Evolutionary conservation across 1,140 invertebrate genomes (phyloP).

Genomic region (Drosophila ogumai): DNA sequence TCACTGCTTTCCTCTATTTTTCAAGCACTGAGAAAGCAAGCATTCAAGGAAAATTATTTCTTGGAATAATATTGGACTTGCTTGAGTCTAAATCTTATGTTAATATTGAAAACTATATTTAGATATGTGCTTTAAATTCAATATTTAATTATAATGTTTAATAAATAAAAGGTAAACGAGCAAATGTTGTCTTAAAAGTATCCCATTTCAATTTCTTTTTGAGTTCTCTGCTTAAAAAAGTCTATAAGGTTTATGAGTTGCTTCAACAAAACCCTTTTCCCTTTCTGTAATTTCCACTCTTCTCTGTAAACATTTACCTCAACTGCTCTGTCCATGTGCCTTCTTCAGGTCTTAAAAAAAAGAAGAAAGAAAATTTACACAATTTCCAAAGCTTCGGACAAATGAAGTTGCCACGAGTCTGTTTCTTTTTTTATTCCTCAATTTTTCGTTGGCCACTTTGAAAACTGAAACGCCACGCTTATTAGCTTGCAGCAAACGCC

Average conservation of each 20-base stretch:
- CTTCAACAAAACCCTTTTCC: background rate
- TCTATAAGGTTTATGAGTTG: background rate
- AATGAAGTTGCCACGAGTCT: constrained; percentile 34
- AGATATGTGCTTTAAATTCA: too few species aligned
- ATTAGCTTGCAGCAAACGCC: constrained; percentile 71
- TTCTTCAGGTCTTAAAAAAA: background rate
- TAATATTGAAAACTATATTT: background rate
- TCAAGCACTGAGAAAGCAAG: background rate
- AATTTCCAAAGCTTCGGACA: background rate
- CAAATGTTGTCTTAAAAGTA: too few species aligned
- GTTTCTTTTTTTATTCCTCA: constrained; percentile 43
- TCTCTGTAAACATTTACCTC: background rate
- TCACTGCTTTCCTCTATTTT: background rate
- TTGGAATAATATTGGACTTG: background rate
- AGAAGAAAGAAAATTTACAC: background rate
- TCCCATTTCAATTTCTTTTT: background rate
- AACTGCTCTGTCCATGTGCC: background rate
- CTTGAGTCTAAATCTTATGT: background rate
- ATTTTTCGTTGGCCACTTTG: constrained; percentile 49
- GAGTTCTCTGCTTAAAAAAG: background rate
- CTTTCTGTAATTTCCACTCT: background rate
- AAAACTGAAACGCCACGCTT: constrained; percentile 72
- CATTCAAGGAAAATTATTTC: background rate
- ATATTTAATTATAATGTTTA: background rate
- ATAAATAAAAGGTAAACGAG: background rate